Percentiles rank a stretch among this genome's conserved stretches.
phyloP scores from a whole-genome alignment of 2,113 vertebrate genomes.

The Microtus richardsoni region DNA sequence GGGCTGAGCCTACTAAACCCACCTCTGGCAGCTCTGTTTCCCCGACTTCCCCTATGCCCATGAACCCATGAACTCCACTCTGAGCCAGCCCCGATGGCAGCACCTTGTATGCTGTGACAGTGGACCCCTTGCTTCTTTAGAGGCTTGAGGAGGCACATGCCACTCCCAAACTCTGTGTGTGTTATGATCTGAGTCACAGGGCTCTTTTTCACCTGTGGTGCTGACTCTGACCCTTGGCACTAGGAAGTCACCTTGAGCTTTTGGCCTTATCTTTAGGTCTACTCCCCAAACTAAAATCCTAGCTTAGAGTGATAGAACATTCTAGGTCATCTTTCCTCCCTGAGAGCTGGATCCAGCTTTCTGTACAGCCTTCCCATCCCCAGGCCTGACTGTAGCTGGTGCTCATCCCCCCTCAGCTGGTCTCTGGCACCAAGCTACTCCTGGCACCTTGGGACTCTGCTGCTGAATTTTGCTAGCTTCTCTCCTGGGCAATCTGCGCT shows the following conservation, averaged over 20 bases:
- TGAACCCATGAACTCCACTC: background rate
- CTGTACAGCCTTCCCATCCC: rapidly evolving
- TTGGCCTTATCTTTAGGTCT: background rate
- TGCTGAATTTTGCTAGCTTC: background rate
- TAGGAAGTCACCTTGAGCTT: background rate
- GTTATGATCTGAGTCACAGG: background rate
- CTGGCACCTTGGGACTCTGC: background rate
- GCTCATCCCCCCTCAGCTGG: rapidly evolving
- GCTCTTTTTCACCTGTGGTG: background rate
- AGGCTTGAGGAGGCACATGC: background rate
- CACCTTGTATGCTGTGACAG: rapidly evolving
- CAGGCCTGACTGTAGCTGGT: background rate
- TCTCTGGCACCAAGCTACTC: background rate
- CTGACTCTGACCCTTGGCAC: background rate
- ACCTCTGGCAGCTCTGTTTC: too few relatives aligned
- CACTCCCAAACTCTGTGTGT: too few relatives aligned
- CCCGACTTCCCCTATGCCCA: background rate
- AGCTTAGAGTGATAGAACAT: background rate
- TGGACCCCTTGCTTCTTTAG: background rate
- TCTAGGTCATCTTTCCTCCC: background rate
- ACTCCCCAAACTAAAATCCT: background rate
- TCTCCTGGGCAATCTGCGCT: background rate
- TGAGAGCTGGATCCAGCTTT: background rate
- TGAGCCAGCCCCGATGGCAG: background rate
- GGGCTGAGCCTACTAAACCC: rapidly evolving